These are phyloP conservation scores for Hylaea fasciaria DNA, from an alignment of 2,888 invertebrate species.

Conservation along the genomic window DNA sequence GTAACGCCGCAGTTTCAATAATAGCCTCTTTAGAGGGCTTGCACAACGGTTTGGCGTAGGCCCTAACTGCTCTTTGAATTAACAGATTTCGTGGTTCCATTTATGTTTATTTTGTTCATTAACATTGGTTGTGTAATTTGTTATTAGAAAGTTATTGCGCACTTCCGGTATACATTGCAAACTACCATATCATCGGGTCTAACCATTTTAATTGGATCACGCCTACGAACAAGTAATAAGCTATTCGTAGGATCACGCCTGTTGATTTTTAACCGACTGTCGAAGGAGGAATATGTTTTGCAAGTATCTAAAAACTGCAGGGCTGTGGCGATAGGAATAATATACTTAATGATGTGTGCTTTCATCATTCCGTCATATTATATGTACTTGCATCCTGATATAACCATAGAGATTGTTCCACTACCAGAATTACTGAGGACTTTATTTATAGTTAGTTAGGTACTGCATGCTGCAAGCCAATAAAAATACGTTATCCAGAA, in stretches of 20 bases:
- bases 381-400: too few relatives aligned
- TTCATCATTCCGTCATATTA: too few relatives aligned
- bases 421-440: neutral
- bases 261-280: too few relatives aligned
- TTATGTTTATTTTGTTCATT: slow-evolving; percentile 41
- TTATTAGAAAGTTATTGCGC: slow-evolving; percentile 50
- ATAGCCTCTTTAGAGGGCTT: slow-evolving; percentile 44
- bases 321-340: too few relatives aligned
- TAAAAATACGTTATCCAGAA: slow-evolving; percentile 5
- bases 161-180: slow-evolving; percentile 16
- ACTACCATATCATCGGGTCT: neutral
- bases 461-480: neutral
- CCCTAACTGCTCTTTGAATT: slow-evolving; percentile 45
- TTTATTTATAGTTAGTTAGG: too few relatives aligned
- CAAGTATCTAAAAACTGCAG: too few relatives aligned
- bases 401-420: too few relatives aligned
- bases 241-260: too few relatives aligned
- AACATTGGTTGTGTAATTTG: slow-evolving; percentile 42
- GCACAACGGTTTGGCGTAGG: slow-evolving; percentile 49
- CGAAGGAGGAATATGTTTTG: too few relatives aligned
- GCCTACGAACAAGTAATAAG: neutral
- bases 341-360: too few relatives aligned
- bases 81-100: slow-evolving; percentile 44
- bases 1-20: slow-evolving; percentile 20
- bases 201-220: neutral